A percentile compares a stretch with the other conserved stretches of the same genome.
These are phyloP conservation scores for Leptobrachium leishanense DNA, from an alignment of 2,113 vertebrate species.

Conservation along the genomic window DNA sequence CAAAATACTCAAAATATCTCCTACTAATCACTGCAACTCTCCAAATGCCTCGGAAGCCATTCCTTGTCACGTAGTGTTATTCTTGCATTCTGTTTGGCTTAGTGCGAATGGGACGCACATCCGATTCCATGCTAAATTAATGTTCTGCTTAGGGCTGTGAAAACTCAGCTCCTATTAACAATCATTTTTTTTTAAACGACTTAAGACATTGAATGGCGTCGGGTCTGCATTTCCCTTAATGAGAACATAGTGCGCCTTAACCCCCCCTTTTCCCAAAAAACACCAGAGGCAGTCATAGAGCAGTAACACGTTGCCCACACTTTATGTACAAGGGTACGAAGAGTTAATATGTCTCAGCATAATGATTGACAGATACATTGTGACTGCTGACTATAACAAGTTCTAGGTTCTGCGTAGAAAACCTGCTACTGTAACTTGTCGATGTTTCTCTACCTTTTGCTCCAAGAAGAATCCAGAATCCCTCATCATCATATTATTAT, in stretches of 20 bases:
- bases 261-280: background rate
- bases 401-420: no score
- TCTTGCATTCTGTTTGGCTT: conserved; percentile 45
- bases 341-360: no score
- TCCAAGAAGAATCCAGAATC: no score
- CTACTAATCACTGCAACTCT: background rate
- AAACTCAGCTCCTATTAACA: conserved; percentile 62
- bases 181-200: conserved; percentile 56
- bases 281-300: no score
- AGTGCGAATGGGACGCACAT: conserved; percentile 52
- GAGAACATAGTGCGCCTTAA: background rate
- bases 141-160: conserved; percentile 57
- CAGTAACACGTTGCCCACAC: no score
- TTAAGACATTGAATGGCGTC: conserved; percentile 58
- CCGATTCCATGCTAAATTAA: conserved; percentile 53
- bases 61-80: conserved; percentile 55
- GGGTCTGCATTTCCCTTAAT: conserved; percentile 52
- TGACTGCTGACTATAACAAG: no score
- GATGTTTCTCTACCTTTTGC: no score
- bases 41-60: conserved; percentile 38
- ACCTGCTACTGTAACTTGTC: no score
- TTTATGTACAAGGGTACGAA: no score
- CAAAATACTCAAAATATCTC: background rate
- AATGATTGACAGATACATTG: no score
- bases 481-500: no score